Evolutionary conservation across 2,888 invertebrate species (phyloP).

Genomic region (Polia nebulosa): DNA sequence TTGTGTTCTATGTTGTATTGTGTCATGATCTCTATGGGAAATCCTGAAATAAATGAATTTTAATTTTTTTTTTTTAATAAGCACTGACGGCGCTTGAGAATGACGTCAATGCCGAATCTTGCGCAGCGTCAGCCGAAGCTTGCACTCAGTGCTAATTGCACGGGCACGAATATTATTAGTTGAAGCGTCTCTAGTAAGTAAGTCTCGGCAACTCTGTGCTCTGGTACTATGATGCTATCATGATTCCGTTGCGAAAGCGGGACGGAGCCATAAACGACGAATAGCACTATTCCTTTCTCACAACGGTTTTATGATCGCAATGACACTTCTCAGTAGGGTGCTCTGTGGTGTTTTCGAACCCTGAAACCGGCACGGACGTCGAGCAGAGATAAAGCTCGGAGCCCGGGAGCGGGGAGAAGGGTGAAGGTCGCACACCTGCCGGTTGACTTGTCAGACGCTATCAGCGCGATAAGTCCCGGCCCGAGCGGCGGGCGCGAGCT

Average conservation of each 20-base stretch:
- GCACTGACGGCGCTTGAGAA: too few relatives aligned
- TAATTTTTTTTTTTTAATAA: too few relatives aligned
- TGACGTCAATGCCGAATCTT: too few relatives aligned
- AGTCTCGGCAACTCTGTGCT: neutral
- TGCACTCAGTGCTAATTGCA: too few relatives aligned
- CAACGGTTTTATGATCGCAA: neutral
- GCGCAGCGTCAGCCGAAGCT: too few relatives aligned
- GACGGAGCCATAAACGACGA: neutral
- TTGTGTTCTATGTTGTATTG: too few relatives aligned
- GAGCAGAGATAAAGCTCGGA: too few relatives aligned
- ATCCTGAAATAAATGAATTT: too few relatives aligned
- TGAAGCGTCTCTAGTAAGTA: neutral
- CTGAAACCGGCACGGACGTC: too few relatives aligned
- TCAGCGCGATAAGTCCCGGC: neutral
- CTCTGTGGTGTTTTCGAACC: too few relatives aligned
- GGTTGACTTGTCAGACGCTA: neutral
- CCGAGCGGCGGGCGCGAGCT: neutral
- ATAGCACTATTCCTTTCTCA: neutral
- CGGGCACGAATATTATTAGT: neutral
- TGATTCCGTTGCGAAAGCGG: neutral
- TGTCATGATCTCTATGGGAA: too few relatives aligned
- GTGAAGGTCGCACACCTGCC: neutral
- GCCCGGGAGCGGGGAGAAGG: neutral
- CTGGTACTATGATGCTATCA: neutral
- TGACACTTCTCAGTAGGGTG: neutral